These are phyloP conservation scores for Eulemur macaco DNA, from an alignment of 2,113 vertebrate genomes.

Conservation along the genomic window DNA sequence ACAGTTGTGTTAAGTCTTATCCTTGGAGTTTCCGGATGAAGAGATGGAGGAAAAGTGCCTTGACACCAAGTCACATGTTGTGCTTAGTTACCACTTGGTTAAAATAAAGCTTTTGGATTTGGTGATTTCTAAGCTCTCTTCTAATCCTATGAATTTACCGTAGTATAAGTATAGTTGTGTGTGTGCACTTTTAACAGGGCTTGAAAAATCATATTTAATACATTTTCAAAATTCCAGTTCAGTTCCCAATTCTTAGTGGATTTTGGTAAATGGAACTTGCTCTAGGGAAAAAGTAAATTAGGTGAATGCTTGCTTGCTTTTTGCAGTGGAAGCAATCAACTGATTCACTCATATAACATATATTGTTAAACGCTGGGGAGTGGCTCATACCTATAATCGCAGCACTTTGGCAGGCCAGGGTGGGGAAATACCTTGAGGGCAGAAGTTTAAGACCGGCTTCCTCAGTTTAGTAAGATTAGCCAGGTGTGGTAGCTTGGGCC, in stretches of 20 bases:
- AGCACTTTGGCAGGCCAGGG: too few species aligned
- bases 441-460: too few species aligned
- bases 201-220: not conserved
- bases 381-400: too few species aligned
- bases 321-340: not conserved
- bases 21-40: not conserved
- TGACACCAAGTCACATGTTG: not conserved
- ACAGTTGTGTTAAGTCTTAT: not conserved
- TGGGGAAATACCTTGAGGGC: too few species aligned
- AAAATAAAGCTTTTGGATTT: not conserved
- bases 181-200: not conserved
- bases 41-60: not conserved
- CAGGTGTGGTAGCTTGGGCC: too few species aligned
- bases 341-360: not conserved
- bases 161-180: not conserved
- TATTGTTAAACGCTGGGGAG: not conserved
- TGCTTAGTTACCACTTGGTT: not conserved
- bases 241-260: not conserved
- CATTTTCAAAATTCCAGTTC: not conserved
- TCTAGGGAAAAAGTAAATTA: not conserved
- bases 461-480: too few species aligned
- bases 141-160: not conserved
- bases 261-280: not conserved
- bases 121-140: not conserved
- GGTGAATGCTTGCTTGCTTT: not conserved